phyloP scores from a whole-genome alignment of 2,113 vertebrate species.

The Ardeotis arabs region DNA sequence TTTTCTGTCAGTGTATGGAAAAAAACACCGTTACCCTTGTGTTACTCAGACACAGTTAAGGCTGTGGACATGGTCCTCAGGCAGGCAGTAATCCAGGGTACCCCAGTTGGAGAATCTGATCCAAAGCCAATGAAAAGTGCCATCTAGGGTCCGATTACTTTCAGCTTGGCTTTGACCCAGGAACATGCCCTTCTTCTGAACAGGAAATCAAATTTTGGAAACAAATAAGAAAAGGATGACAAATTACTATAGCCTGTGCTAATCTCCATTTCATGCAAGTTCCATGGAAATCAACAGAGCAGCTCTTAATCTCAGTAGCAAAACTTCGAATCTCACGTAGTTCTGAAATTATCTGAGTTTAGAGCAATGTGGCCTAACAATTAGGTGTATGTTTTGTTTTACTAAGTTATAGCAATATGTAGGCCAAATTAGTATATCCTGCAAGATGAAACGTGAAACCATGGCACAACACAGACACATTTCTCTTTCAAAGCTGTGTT shows the following conservation, averaged over 20 bases:
- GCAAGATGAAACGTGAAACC: slow-evolving; percentile 20
- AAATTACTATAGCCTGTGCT: not conserved
- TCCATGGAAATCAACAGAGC: not conserved
- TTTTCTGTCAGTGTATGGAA: slow-evolving; percentile 9
- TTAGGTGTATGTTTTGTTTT: slow-evolving; percentile 6
- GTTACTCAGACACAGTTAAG: slow-evolving; percentile 7
- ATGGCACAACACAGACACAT: not conserved
- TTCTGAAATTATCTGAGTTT: not conserved
- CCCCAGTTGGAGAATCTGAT: not conserved
- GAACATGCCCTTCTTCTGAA: slow-evolving; percentile 43
- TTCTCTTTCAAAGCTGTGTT: not conserved
- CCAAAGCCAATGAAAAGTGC: not conserved
- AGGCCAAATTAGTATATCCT: slow-evolving; percentile 25
- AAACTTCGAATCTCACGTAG: not conserved
- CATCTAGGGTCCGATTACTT: not conserved
- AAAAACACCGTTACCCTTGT: not conserved
- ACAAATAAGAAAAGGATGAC: slow-evolving; percentile 16
- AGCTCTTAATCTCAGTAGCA: not conserved
- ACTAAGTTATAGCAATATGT: slow-evolving; percentile 16
- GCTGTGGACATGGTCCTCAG: not conserved
- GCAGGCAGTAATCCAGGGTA: not conserved
- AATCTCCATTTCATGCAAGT: not conserved
- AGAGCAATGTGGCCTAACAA: not conserved
- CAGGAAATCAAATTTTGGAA: slow-evolving; percentile 46
- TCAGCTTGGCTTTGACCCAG: slow-evolving; percentile 4